Base-by-base conservation (phyloP, 2,888 invertebrate genomes). In the Stenodema calcarata region DNA sequence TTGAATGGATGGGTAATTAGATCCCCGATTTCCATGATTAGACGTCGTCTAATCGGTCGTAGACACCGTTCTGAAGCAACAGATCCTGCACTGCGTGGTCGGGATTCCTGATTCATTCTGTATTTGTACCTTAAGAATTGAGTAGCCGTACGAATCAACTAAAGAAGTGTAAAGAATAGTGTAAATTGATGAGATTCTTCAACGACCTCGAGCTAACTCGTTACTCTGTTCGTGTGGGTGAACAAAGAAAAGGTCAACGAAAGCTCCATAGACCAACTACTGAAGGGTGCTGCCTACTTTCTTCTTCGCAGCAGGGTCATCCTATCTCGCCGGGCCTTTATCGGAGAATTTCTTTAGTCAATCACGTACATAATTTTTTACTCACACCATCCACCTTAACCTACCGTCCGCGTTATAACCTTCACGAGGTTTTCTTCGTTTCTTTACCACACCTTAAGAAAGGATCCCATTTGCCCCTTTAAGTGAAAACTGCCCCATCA, bases 321-420 rank as follows among this genome's bases (percentile, higher is more conserved):
- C 62, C 62, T 62, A 62, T 23, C 62, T 62, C 62, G 23, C 7
- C 18, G 11, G 23, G 27, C 27, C 62, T 62, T 62, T 62, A 62
- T 23, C 62, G 23, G 62, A 27, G 75, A 75, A 35, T 41, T 75
- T 42, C 75, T 75, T 75, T 75, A 35, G 75, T 75, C 75, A 75
- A 75, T 35, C 75, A 75, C 75, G 75, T 75, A 75, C 28, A 35
- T 70, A 70, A 70, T 70, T 75, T 75, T 75, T 42, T 75, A 6
- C 35, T 18, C n/a, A 3, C 75, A 14, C 28, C 70, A 42, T 18
- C 35, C 9, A 75, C 73, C 73, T 73, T 18, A 42, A 75, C n/a
- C n/a, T n/a, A n/a, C n/a, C n/a, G n/a, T n/a, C n/a, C n/a, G n/a
- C n/a, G n/a, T n/a, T n/a, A n/a, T n/a, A n/a, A n/a, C 75, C 75